Percentiles rank a stretch among this genome's conserved stretches.
These are phyloP conservation scores for Rhinoptilus africanus DNA, from an alignment of 2,113 vertebrate genomes.

Conservation along the genomic window DNA sequence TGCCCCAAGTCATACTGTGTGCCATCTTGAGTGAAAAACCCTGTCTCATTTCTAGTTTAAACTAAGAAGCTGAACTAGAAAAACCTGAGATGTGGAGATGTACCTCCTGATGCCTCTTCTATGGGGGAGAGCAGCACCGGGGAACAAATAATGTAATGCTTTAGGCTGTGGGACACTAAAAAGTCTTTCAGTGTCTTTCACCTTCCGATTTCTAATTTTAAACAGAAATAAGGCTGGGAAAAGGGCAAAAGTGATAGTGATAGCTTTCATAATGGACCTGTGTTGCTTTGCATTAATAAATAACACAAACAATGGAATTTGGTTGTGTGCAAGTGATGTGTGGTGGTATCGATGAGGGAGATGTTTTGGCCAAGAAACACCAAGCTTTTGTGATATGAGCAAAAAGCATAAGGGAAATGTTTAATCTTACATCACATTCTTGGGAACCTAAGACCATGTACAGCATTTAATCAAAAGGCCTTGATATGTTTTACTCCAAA, in stretches of 20 bases:
- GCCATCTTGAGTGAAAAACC: background rate
- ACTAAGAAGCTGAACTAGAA: background rate
- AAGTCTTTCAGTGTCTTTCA: background rate
- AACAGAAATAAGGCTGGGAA: background rate
- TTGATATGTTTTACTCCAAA: background rate
- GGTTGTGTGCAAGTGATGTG: background rate
- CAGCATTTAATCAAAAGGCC: background rate
- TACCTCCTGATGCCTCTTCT: background rate
- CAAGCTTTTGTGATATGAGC: background rate
- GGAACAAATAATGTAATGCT: background rate
- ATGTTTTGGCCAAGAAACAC: background rate
- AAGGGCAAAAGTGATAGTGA: background rate
- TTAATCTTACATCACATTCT: background rate
- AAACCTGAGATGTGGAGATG: background rate
- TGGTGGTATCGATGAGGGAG: background rate
- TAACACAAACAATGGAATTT: background rate
- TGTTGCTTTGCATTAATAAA: background rate
- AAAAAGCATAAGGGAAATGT: background rate
- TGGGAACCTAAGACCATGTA: background rate
- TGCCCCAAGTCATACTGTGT: background rate
- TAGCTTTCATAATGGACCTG: background rate
- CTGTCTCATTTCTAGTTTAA: background rate
- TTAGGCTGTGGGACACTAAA: background rate
- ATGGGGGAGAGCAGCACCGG: background rate
- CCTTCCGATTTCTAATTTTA: background rate